Base-by-base conservation (phyloP, 2,888 invertebrate genomes). In the Dexiosoma caninum region DNA sequence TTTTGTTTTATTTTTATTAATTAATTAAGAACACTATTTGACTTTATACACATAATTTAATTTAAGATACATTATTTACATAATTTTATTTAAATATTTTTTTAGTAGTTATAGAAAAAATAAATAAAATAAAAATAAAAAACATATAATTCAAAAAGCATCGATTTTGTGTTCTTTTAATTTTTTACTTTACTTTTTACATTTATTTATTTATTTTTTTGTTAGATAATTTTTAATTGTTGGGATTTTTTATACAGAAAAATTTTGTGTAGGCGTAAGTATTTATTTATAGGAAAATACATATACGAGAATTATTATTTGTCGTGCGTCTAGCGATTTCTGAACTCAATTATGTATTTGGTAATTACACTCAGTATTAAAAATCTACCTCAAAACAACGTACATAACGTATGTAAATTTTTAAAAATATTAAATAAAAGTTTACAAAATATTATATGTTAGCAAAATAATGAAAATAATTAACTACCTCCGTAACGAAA, bases 11-110 rank as follows among this genome's bases (percentile, higher is more conserved):
- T 49, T 64, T 64, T 27, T 44, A 27, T 49, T 44, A 32, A 12
- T 14, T 62, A 35, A 35, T 55, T 69, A 60, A 67, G 27, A 30
- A 62, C 27, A 64, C 27, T 66, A 53, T 67, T 60, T 71, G 32
- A n/a, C 81, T 74, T 78, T 78, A 42, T 69, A 72, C 53, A 46
- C 78, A 60, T 19, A n/a, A n/a, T n/a, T n/a, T 78, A 66, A 70
- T 23, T 53, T 81, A 78, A 72, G 59, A 32, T 37, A n/a, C 69
- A 72, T 30, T 76, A 59, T 67, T 67, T 60, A 80, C 59, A 53
- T 66, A 64, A 57, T 67, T 80, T 81, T 51, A 75, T 64, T 77
- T 55, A 21, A 57, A 71, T 42, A 27, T 70, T 69, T 69, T n/a
- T 57, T 35, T 55, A 32, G 67, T 69, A 59, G 51, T 27, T 53